phyloP scores from a whole-genome alignment of 2,113 vertebrate species.

The Heloderma charlesbogerti region DNA sequence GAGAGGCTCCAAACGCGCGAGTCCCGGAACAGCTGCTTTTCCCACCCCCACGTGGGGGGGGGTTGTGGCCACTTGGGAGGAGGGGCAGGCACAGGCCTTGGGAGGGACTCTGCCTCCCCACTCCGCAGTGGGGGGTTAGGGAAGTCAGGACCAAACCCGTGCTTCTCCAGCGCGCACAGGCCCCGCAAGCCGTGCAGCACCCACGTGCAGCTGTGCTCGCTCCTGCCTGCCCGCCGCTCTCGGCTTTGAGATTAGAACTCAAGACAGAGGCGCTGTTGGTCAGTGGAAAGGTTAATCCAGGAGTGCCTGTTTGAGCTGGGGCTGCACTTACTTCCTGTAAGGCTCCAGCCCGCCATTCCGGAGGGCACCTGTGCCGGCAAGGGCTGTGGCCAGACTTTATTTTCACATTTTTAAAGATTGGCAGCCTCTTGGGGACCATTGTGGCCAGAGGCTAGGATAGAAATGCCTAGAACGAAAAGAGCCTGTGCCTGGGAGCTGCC shows the following conservation, averaged over 20 bases:
- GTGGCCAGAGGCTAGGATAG: not conserved
- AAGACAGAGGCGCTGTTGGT: too few species aligned
- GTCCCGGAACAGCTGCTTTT: constrained; percentile 60
- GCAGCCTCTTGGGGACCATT: not conserved
- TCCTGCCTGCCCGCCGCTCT: too few species aligned
- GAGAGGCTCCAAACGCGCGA: constrained; percentile 85
- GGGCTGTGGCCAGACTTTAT: too few species aligned
- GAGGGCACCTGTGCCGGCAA: too few species aligned
- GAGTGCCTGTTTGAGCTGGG: too few species aligned
- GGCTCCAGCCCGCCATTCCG: too few species aligned
- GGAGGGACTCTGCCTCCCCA: too few species aligned
- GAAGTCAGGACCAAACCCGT: not conserved
- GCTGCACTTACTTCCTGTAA: too few species aligned
- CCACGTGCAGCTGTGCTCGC: too few species aligned
- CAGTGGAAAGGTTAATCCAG: too few species aligned
- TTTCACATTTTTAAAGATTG: not conserved
- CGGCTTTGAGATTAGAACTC: too few species aligned
- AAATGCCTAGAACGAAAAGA: not conserved
- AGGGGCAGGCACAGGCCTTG: not conserved
- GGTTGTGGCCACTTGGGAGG: constrained; percentile 11
- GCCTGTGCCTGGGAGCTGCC: not conserved
- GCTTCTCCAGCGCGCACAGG: not conserved
- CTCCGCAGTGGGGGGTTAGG: not conserved
- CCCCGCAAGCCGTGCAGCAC: not conserved
- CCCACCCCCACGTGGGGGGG: not conserved